Evolutionary conservation across 2,888 invertebrate species (phyloP).

Genomic region (Tetranychus truncatus): DNA sequence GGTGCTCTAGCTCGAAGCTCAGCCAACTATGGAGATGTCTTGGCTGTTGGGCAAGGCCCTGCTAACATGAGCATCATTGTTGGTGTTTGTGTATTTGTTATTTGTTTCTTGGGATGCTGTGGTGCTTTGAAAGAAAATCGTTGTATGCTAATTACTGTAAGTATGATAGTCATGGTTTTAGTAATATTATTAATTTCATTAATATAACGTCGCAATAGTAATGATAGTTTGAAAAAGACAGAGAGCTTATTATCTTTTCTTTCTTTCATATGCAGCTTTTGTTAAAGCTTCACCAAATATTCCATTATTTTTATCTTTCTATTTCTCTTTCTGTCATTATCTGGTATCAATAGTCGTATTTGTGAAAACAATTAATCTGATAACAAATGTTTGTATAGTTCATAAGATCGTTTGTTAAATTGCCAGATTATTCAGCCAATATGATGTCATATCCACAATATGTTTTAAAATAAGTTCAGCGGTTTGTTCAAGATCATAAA

Average conservation of each 20-base stretch:
- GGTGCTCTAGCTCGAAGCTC: background rate
- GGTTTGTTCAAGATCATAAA: too few relatives aligned
- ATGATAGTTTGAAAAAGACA: background rate
- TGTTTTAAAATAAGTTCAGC: too few relatives aligned
- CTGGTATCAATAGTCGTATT: background rate
- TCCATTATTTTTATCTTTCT: background rate
- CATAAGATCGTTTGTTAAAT: background rate
- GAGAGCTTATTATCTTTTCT: background rate
- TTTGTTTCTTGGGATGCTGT: background rate
- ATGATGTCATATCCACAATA: background rate
- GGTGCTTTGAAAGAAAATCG: background rate
- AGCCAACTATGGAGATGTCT: background rate
- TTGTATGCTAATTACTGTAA: background rate
- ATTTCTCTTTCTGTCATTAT: background rate
- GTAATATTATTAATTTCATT: background rate
- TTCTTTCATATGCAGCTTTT: background rate
- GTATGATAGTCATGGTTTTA: background rate
- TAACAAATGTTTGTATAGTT: background rate
- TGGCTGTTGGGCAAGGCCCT: background rate
- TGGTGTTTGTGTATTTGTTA: background rate
- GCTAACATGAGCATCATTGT: background rate
- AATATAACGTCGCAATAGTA: background rate
- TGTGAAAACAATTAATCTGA: constrained; percentile 1
- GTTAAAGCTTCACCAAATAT: background rate
- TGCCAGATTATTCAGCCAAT: background rate